Conservation (phyloP, 2,888 invertebrate genomes). For the Pollenia angustigena region DNA sequence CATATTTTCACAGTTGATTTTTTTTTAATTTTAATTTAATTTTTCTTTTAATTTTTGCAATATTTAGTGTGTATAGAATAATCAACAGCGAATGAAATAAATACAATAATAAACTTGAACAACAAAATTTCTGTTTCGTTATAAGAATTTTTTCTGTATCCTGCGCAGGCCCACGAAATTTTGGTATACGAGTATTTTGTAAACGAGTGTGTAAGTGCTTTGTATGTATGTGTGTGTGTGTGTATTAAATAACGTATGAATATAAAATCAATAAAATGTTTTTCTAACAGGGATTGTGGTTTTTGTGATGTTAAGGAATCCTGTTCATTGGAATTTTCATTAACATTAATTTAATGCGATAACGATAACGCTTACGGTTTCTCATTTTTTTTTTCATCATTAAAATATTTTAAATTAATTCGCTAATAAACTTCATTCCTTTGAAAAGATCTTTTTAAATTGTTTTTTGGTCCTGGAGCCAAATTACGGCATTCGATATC, state of each 20-base stretch:
- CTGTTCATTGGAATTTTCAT: background rate
- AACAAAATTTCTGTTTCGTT: constrained; percentile 56
- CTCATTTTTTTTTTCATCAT: too few relatives aligned
- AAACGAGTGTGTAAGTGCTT: background rate
- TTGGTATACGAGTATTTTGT: constrained; percentile 61
- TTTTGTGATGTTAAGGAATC: constrained; percentile 46
- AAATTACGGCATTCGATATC: too few relatives aligned
- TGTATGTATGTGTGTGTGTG: constrained; percentile 46
- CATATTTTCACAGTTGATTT: constrained; percentile 29
- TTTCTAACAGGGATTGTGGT: constrained; percentile 52
- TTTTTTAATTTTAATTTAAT: constrained; percentile 3
- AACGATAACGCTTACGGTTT: background rate
- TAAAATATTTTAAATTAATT: too few relatives aligned
- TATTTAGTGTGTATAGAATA: constrained; percentile 51
- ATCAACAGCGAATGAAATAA: constrained; percentile 69
- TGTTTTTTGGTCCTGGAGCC: too few relatives aligned
- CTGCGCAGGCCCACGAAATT: constrained; percentile 56
- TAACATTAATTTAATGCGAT: constrained; percentile 39
- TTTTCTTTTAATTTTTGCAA: constrained; percentile 40
- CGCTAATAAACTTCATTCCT: too few relatives aligned
- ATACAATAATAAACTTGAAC: constrained; percentile 71
- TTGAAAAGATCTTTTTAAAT: too few relatives aligned
- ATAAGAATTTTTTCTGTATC: constrained; percentile 30
- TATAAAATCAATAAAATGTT: constrained; percentile 62
- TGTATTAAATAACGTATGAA: constrained; percentile 37